Evolutionary conservation across 1,140 invertebrate species (phyloP).

Genomic region (Reticulitermes speratus): DNA sequence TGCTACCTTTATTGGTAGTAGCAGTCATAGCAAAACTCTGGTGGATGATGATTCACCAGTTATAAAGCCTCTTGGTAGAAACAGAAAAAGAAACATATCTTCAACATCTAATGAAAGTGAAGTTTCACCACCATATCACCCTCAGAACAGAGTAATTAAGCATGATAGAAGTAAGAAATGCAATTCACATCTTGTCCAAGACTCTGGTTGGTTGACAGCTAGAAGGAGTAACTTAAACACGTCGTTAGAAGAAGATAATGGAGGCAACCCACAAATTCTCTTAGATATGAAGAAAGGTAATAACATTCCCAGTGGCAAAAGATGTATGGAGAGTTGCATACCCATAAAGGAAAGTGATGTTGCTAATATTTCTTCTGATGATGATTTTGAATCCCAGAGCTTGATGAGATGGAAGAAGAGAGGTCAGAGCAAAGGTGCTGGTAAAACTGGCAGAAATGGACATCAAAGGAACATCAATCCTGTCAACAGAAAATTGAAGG

Average conservation of each 20-base stretch:
- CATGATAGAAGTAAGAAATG: not conserved
- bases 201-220: not conserved
- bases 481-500: not conserved
- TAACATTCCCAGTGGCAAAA: not conserved
- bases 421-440: not conserved
- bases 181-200: not conserved
- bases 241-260: not conserved
- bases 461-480: not conserved
- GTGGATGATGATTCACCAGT: not conserved
- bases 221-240: not conserved
- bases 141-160: not conserved
- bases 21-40: not conserved
- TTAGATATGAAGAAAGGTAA: not conserved
- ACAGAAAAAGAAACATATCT: not conserved
- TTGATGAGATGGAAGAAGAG: not conserved
- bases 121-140: not conserved
- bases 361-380: not conserved
- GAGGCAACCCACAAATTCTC: not conserved
- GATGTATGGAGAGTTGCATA: not conserved
- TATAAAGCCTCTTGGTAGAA: not conserved
- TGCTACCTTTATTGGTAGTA: not conserved
- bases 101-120: not conserved
- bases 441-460: not conserved
- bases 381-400: not conserved
- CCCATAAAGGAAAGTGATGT: not conserved